Percentiles rank a stretch among this genome's conserved stretches.
These are phyloP conservation scores for Varecia variegata DNA, from an alignment of 2,797 vertebrate species.

Conservation along the genomic window DNA sequence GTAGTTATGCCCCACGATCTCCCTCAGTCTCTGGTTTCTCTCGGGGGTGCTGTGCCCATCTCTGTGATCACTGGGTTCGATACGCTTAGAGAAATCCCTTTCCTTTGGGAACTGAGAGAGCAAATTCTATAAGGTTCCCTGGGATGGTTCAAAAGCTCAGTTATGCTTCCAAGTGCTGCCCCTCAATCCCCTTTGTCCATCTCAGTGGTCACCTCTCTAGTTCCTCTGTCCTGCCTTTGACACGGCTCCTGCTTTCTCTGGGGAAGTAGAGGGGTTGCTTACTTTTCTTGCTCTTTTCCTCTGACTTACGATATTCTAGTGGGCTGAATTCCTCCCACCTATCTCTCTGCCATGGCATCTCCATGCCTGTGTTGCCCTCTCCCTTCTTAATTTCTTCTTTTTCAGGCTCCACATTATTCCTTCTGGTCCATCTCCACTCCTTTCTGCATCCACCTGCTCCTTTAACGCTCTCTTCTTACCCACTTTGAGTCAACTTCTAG, in stretches of 20 bases:
- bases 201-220: background rate
- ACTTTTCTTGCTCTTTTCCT: background rate
- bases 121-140: background rate
- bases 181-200: background rate
- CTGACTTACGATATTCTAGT: background rate
- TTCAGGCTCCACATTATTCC: background rate
- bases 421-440: background rate
- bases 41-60: background rate
- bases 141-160: background rate
- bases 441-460: background rate
- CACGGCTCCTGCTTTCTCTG: background rate
- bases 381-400: background rate
- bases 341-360: background rate
- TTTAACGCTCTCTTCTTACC: background rate
- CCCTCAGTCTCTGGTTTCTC: background rate
- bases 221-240: background rate
- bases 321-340: background rate
- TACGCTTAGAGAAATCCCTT: background rate
- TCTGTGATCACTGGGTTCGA: background rate
- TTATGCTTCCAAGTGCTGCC: background rate
- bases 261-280: background rate
- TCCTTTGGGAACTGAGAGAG: background rate
- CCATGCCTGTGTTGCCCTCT: background rate
- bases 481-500: background rate
- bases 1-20: background rate